phyloP scores from a whole-genome alignment of 2,888 invertebrate genomes.

The Gryllus longicercus region DNA sequence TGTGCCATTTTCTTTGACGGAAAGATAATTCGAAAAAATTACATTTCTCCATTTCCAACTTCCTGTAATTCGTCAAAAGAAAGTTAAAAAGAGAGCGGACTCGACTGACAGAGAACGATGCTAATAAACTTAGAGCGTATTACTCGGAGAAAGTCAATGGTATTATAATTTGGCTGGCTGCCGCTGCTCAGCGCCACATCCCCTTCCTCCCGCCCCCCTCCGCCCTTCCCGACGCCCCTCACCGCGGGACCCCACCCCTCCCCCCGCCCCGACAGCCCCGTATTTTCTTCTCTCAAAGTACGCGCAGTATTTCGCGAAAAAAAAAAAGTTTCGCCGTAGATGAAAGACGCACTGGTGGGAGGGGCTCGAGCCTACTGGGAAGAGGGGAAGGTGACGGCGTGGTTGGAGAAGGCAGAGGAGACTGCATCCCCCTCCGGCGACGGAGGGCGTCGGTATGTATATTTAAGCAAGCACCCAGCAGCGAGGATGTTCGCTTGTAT shows the following conservation, averaged over 20 bases:
- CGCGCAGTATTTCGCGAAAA: slow-evolving; percentile 18
- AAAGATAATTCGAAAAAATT: slow-evolving; percentile 38
- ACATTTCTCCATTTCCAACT: slow-evolving; percentile 38
- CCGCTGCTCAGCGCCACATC: slow-evolving; percentile 78
- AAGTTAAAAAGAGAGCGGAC: slow-evolving; percentile 28
- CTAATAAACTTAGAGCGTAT: slow-evolving; percentile 36
- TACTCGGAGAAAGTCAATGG: slow-evolving; percentile 34
- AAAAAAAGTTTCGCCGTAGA: background rate
- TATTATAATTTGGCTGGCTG: slow-evolving; percentile 29
- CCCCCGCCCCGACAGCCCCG: slow-evolving; percentile 71
- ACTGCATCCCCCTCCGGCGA: background rate
- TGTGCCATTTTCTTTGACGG: slow-evolving; percentile 35
- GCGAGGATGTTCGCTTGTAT: too few species aligned
- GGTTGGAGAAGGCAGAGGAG: background rate
- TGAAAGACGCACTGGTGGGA: background rate
- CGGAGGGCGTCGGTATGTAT: background rate
- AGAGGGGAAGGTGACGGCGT: background rate
- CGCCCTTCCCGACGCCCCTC: slow-evolving; percentile 69
- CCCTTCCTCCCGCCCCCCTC: slow-evolving; percentile 92
- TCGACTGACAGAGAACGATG: slow-evolving; percentile 26
- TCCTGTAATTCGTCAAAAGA: slow-evolving; percentile 38
- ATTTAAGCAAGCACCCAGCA: background rate
- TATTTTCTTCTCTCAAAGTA: slow-evolving; percentile 25
- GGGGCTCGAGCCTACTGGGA: background rate
- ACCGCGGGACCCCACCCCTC: slow-evolving; percentile 92